A percentile compares a stretch with the other conserved stretches of the same genome.
Conservation (phyloP, 2,888 invertebrate genomes). For the Helobdella robusta region DNA sequence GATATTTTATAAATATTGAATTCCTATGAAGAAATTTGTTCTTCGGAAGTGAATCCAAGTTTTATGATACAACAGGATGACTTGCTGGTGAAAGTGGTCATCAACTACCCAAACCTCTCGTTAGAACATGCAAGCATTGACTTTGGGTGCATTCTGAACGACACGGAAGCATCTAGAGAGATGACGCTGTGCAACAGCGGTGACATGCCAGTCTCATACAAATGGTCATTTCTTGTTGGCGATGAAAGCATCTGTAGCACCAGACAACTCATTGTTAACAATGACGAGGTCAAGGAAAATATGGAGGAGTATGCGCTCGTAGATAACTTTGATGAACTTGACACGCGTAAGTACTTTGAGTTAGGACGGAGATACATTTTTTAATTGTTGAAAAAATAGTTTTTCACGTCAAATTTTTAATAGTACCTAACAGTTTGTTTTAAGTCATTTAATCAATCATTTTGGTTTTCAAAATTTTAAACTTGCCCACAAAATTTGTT, state of each 20-base stretch:
- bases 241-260: constrained; percentile 34
- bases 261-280: not conserved
- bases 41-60: too few species aligned
- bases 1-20: too few species aligned
- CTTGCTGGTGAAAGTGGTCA: constrained; percentile 57
- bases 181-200: constrained; percentile 48
- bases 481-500: too few species aligned
- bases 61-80: constrained; percentile 56
- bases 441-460: too few species aligned
- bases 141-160: constrained; percentile 50
- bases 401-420: too few species aligned
- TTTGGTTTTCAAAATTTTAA: too few species aligned
- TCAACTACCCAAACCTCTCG: constrained; percentile 62
- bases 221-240: constrained; percentile 11
- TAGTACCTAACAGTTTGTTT: too few species aligned
- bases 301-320: constrained; percentile 1
- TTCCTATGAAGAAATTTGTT: too few species aligned
- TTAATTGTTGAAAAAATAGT: too few species aligned
- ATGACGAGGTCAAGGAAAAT: not conserved
- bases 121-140: constrained; percentile 56
- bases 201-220: constrained; percentile 46
- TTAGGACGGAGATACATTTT: too few species aligned
- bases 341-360: too few species aligned
- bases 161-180: constrained; percentile 45
- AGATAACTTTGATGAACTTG: too few species aligned